These are phyloP conservation scores for Tetrax tetrax DNA, from an alignment of 2,113 vertebrate genomes.

Conservation along the genomic window DNA sequence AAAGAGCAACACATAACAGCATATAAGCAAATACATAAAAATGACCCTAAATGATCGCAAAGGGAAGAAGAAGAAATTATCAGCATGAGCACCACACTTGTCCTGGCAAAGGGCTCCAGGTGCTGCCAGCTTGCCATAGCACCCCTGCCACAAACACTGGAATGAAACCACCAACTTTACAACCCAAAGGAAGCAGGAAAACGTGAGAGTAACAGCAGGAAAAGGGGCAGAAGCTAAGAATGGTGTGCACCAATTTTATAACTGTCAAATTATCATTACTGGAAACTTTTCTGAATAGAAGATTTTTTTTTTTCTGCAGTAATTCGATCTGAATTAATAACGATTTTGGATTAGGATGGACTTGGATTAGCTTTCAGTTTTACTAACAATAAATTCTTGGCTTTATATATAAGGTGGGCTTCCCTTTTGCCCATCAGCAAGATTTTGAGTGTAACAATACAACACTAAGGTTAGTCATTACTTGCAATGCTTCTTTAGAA, in stretches of 20 bases:
- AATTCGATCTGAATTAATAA: not conserved
- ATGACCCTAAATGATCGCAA: too few relatives aligned
- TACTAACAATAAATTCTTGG: not conserved
- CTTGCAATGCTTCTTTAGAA: not conserved
- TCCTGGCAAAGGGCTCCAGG: not conserved
- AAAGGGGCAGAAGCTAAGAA: not conserved
- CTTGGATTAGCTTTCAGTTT: not conserved
- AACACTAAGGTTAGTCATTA: not conserved
- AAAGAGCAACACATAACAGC: not conserved
- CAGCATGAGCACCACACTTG: rapidly evolving
- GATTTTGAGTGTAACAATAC: not conserved
- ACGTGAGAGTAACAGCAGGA: not conserved
- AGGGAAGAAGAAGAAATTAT: not conserved
- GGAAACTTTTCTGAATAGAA: not conserved
- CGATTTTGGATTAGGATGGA: not conserved
- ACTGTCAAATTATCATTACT: not conserved
- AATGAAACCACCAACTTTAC: not conserved
- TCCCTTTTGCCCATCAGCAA: not conserved
- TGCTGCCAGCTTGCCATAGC: too few relatives aligned
- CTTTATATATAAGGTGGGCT: not conserved
- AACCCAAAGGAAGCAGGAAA: not conserved
- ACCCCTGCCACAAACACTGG: not conserved
- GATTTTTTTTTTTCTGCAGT: not conserved
- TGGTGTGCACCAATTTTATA: not conserved
- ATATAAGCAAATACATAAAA: not conserved